A percentile compares a stretch with the other conserved stretches of the same genome.
Evolutionary conservation across 2,797 vertebrate genomes (phyloP).

Genomic region (Serranus cabrilla): DNA sequence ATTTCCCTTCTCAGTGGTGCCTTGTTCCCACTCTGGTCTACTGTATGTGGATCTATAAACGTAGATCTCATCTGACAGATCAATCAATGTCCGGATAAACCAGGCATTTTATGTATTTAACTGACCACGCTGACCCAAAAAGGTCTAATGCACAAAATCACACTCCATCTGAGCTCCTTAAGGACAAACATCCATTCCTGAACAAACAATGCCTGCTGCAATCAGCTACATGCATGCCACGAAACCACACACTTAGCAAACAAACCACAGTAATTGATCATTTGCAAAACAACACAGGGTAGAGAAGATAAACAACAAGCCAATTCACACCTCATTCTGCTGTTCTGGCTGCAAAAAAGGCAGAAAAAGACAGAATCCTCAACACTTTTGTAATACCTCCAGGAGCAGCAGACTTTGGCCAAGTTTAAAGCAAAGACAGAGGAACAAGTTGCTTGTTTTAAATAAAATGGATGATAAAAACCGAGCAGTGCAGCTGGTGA

Average conservation of each 20-base stretch:
- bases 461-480: slow-evolving; percentile 35
- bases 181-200: slow-evolving; percentile 8
- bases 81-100: too few relatives aligned
- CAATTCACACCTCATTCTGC: slow-evolving; percentile 43
- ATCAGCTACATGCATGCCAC: slow-evolving; percentile 9
- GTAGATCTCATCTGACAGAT: slow-evolving; percentile 28
- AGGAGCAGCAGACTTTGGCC: slow-evolving; percentile 1
- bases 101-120: neutral
- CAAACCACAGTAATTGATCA: slow-evolving; percentile 36
- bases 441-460: slow-evolving; percentile 21
- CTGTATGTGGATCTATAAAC: neutral
- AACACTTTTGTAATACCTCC: slow-evolving; percentile 23
- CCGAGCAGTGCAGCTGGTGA: slow-evolving; percentile 25
- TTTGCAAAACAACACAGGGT: slow-evolving; percentile 35
- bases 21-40: slow-evolving; percentile 3
- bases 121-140: neutral
- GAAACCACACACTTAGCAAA: slow-evolving; percentile 50
- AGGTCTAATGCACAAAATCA: slow-evolving; percentile 2
- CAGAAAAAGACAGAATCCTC: neutral
- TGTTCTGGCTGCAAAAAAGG: slow-evolving; percentile 12
- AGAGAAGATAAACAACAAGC: slow-evolving; percentile 31
- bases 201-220: slow-evolving; percentile 29
- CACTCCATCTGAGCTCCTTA: neutral
- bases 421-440: slow-evolving; percentile 45
- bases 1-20: slow-evolving; percentile 40